These are phyloP conservation scores for Agonopterix alstromeriana DNA, from an alignment of 2,888 invertebrate genomes.

Conservation along the genomic window DNA sequence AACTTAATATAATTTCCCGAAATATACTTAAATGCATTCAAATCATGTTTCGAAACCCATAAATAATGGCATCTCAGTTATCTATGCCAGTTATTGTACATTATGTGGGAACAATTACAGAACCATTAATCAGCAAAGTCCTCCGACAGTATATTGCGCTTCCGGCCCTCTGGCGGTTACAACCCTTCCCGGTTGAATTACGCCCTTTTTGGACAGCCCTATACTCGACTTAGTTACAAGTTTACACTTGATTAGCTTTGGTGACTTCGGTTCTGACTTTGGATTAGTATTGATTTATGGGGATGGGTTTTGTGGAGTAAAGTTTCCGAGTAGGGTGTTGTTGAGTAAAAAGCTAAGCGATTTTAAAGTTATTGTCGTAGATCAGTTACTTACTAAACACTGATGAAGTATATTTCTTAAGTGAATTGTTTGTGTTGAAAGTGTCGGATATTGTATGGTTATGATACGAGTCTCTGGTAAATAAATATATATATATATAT, in stretches of 20 bases:
- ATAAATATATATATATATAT: too few species aligned
- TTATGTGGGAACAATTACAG: slow-evolving; percentile 70
- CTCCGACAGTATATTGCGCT: slow-evolving; percentile 56
- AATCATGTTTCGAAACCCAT: slow-evolving; percentile 12
- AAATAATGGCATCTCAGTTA: slow-evolving; percentile 28
- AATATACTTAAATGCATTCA: background rate
- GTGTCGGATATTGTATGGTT: too few species aligned
- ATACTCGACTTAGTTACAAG: slow-evolving; percentile 41
- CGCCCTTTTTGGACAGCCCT: slow-evolving; percentile 35
- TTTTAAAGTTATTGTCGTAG: background rate
- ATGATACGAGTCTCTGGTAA: too few species aligned
- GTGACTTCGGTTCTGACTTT: slow-evolving; percentile 23
- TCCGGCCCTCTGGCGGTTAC: slow-evolving; percentile 45
- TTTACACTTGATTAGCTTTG: slow-evolving; percentile 63
- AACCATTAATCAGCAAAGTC: slow-evolving; percentile 61
- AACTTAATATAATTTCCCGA: background rate
- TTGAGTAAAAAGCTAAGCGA: background rate
- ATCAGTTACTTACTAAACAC: too few species aligned
- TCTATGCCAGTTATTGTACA: slow-evolving; percentile 56
- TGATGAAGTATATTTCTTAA: too few species aligned
- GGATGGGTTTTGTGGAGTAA: background rate
- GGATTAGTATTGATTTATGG: background rate
- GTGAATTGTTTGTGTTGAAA: too few species aligned
- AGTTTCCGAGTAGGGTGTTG: background rate
- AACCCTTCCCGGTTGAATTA: slow-evolving; percentile 52